Evolutionary conservation across 2,113 vertebrate genomes (phyloP).

Genomic region (Myocastor coypus): DNA sequence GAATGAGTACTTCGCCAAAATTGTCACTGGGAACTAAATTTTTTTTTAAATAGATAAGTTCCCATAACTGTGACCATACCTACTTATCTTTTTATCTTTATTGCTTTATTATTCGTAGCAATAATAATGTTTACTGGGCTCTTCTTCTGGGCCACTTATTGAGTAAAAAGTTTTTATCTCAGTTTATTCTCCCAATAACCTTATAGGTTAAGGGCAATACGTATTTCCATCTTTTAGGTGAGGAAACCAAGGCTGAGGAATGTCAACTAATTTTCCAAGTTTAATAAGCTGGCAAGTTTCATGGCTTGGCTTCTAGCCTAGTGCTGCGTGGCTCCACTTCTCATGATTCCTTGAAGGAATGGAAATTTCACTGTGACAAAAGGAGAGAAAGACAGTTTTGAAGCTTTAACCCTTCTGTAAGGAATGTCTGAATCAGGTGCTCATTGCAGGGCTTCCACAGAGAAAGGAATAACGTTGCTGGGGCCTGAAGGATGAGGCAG

Average conservation of each 20-base stretch:
- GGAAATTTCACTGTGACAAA: background rate
- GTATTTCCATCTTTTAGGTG: background rate
- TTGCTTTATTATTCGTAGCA: background rate
- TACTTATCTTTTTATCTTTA: background rate
- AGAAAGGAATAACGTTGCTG: background rate
- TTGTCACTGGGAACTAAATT: background rate
- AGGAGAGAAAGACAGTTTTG: background rate
- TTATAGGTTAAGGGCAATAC: background rate
- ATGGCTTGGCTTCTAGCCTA: background rate
- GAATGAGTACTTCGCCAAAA: background rate
- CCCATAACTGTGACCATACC: background rate
- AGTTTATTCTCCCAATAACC: conserved; percentile 17
- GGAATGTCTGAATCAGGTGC: background rate
- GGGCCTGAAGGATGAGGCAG: background rate
- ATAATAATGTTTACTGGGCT: background rate
- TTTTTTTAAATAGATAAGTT: conserved; percentile 21
- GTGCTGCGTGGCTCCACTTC: background rate
- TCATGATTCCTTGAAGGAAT: background rate
- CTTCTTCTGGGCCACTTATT: background rate
- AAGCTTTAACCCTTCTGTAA: background rate
- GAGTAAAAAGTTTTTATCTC: background rate
- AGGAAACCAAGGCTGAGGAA: background rate
- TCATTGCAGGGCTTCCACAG: background rate
- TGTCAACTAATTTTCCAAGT: background rate
- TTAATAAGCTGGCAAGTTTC: background rate